Evolutionary conservation across 37 sponge, comb jelly and placozoan genomes (phyloP).

Genomic region (Diacarnus erythraeanus): DNA sequence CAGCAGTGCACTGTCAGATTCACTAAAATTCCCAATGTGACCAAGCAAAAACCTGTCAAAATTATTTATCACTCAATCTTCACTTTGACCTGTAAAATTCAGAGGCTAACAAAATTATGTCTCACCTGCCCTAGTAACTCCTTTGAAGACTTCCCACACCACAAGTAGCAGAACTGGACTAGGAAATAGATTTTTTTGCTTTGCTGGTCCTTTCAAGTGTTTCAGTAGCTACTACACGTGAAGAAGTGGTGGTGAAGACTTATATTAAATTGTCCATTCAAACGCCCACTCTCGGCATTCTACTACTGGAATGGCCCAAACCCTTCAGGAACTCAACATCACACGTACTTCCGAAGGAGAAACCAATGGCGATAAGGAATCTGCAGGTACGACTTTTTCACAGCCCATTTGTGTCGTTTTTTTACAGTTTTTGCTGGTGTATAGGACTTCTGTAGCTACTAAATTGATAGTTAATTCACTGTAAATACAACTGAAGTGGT

Average conservation of each 20-base stretch:
- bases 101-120: conserved; percentile 6
- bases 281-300: not conserved
- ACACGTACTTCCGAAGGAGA: not conserved
- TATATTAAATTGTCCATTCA: not conserved
- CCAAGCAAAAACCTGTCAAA: not conserved
- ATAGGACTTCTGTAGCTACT: not conserved
- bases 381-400: not conserved
- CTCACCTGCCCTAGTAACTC: not conserved
- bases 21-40: not conserved
- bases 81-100: not conserved
- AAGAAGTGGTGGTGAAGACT: not conserved
- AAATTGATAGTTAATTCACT: too few relatives aligned
- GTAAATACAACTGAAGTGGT: too few relatives aligned
- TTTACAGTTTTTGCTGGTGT: not conserved
- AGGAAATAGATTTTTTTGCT: not conserved
- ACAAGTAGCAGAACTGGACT: conserved; percentile 2
- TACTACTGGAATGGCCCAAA: conserved; percentile 11
- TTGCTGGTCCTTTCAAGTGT: not conserved
- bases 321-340: not conserved
- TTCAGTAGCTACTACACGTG: not conserved
- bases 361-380: not conserved
- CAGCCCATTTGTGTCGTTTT: not conserved
- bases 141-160: conserved; percentile 12
- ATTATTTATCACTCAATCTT: conserved; percentile 13
- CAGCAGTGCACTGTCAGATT: not conserved